Evolutionary conservation across 2,113 vertebrate genomes (phyloP).

Genomic region (Ceyx margarethae): DNA sequence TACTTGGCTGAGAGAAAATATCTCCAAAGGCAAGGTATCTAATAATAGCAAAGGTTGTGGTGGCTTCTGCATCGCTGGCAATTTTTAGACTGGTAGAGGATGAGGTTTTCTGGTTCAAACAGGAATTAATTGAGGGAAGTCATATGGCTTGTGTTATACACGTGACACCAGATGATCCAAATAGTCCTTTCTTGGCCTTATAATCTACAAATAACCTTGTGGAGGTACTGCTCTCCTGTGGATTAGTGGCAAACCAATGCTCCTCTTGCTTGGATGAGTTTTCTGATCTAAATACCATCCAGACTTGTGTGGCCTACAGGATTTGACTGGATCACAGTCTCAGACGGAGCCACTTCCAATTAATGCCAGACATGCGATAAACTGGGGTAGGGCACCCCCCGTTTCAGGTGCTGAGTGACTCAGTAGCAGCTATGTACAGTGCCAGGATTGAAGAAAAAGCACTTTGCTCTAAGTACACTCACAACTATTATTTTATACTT

Average conservation of each 20-base stretch:
- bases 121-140: constrained; percentile 57
- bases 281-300: constrained; percentile 60
- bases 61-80: background rate
- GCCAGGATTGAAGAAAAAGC: background rate
- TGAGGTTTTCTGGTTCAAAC: constrained; percentile 60
- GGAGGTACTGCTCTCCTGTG: constrained; percentile 46
- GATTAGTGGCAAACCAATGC: constrained; percentile 53
- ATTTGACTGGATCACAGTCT: constrained; percentile 63
- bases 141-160: constrained; percentile 46
- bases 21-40: background rate
- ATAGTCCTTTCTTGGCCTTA: constrained; percentile 69
- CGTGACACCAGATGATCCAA: constrained; percentile 67
- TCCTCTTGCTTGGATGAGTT: constrained; percentile 55
- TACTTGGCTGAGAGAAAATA: background rate
- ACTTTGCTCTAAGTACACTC: background rate
- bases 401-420: background rate
- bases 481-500: background rate
- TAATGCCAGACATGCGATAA: constrained; percentile 43
- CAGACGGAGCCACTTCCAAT: constrained; percentile 50
- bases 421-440: background rate
- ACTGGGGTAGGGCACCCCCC: background rate
- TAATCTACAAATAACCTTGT: constrained; percentile 65
- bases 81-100: constrained; percentile 23
- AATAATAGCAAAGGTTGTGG: constrained; percentile 8
- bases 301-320: constrained; percentile 45